A percentile compares a stretch with the other conserved stretches of the same genome.
Conservation (phyloP, 2,888 invertebrate genomes). For the Steinernema scapterisci region DNA sequence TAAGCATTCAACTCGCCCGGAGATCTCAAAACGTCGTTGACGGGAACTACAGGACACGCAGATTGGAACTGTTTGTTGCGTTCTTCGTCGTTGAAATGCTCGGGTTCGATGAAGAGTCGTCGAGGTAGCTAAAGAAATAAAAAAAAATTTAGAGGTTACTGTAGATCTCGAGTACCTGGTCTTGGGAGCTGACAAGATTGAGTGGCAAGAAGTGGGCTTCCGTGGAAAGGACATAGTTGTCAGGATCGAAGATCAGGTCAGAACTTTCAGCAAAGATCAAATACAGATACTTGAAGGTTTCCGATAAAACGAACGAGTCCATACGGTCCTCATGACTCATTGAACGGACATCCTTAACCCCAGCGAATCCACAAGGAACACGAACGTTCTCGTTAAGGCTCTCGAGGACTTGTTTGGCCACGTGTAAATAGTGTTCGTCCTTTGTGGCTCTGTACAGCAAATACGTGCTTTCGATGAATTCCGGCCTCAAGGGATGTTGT, state of each 20-base stretch:
- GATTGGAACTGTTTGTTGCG: constrained; percentile 31
- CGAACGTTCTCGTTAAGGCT: constrained; percentile 86
- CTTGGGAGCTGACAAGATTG: constrained; percentile 43
- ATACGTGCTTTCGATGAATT: constrained; percentile 96
- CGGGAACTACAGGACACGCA: constrained; percentile 42
- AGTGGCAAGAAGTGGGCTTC: constrained; percentile 95
- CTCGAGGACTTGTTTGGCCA: constrained; percentile 84
- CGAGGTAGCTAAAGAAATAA: constrained; percentile 45
- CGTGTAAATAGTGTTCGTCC: constrained; percentile 91
- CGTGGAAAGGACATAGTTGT: constrained; percentile 71
- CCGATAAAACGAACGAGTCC: constrained; percentile 96
- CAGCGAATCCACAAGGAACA: constrained; percentile 95
- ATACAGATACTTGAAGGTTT: constrained; percentile 95
- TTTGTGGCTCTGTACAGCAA: constrained; percentile 91
- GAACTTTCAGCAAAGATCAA: constrained; percentile 86
- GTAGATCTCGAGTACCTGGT: not conserved
- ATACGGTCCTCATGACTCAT: constrained; percentile 84
- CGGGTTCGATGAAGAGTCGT: constrained; percentile 53
- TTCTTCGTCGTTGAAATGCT: constrained; percentile 51
- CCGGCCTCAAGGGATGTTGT: constrained; percentile 92
- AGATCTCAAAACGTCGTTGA: constrained; percentile 37
- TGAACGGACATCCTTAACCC: constrained; percentile 93
- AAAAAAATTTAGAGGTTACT: not conserved
- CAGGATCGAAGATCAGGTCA: constrained; percentile 73
- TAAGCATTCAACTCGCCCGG: constrained; percentile 39